These are phyloP conservation scores for Drosophila seguyi DNA, from an alignment of 1,140 invertebrate genomes.

Conservation along the genomic window DNA sequence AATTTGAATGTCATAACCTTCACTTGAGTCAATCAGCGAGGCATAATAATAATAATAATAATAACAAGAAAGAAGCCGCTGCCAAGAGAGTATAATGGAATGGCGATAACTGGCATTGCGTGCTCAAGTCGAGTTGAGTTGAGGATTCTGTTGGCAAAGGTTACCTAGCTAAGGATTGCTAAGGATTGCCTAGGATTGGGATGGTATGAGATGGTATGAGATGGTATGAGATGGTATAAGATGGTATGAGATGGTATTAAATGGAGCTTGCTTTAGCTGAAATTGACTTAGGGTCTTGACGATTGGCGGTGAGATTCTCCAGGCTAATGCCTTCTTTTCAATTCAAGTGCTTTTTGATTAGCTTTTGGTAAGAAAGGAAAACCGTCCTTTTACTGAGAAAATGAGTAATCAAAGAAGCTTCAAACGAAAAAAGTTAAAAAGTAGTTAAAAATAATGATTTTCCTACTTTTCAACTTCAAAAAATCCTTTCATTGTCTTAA, in stretches of 20 bases:
- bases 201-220: not conserved
- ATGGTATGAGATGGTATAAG: not conserved
- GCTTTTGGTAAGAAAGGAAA: conserved; percentile 29
- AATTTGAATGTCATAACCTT: conserved; percentile 81
- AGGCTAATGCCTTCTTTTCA: conserved; percentile 52
- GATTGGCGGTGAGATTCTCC: conserved; percentile 2
- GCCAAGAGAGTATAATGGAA: not conserved
- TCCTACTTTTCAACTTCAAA: not conserved
- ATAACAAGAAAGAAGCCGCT: conserved; percentile 20
- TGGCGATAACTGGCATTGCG: conserved; percentile 34
- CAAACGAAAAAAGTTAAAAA: conserved; percentile 4
- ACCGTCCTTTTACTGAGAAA: too few relatives aligned
- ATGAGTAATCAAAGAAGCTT: conserved; percentile 26
- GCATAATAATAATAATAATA: conserved; percentile 21
- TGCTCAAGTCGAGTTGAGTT: conserved; percentile 4
- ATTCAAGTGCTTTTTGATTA: conserved; percentile 78
- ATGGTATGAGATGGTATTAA: not conserved
- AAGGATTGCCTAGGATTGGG: conserved; percentile 5
- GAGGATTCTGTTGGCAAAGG: conserved; percentile 30
- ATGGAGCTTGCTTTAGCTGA: not conserved
- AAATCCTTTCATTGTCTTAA: not conserved
- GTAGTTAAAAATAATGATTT: not conserved
- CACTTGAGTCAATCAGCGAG: conserved; percentile 65
- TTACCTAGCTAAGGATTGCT: not conserved
- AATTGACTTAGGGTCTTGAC: not conserved